Base-by-base conservation (phyloP, 2,888 invertebrate genomes). In the Calameuta idolon region DNA sequence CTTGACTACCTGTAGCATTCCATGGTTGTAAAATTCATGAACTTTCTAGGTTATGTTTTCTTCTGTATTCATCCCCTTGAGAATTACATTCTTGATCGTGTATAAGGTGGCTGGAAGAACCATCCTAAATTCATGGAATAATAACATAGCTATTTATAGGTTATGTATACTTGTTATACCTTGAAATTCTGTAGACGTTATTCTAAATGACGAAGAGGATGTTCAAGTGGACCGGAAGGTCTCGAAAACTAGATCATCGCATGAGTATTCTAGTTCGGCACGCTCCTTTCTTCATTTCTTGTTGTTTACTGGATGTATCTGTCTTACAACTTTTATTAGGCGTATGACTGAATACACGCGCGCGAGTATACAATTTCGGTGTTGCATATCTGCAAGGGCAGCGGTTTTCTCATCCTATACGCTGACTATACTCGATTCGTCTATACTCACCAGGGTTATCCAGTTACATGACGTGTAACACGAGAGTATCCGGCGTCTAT, bases 311-410 rank as follows among this genome's bases (percentile, higher is more conserved):
- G 23, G 55, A 9, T 55, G 55, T 23, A 23, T 23, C 55, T 55
- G 23, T 23, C 55, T 55, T 55, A 55, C 23, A 23, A 2, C 9
- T 55, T 55, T 55, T 55, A 55, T 55, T 55, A 23, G 55, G 55
- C 15, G 23, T 55, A 55, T 23, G 55, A 71, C 33, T 12, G 11
- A 12, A 71, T 71, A 71, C 71, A 71, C 23, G 55, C 55, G 11
- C 34, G 33, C 31, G 31, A 31, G 23, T 71, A 34, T 71, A 71
- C 71, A 34, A 71, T 71, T 71, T 71, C 71, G 71, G 34, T 71
- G 15, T 71, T 71, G 31, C 33, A 71, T 71, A 71, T 71, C 71
- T 23, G 71, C 71, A 71, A 71, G 71, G 71, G 71, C 71, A 71
- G 71, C 71, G 71, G 71, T 71, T 71, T 34, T 71, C 71, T 71